Evolutionary conservation across 2,888 invertebrate species (phyloP).

Genomic region (Sclerodermus sp.): DNA sequence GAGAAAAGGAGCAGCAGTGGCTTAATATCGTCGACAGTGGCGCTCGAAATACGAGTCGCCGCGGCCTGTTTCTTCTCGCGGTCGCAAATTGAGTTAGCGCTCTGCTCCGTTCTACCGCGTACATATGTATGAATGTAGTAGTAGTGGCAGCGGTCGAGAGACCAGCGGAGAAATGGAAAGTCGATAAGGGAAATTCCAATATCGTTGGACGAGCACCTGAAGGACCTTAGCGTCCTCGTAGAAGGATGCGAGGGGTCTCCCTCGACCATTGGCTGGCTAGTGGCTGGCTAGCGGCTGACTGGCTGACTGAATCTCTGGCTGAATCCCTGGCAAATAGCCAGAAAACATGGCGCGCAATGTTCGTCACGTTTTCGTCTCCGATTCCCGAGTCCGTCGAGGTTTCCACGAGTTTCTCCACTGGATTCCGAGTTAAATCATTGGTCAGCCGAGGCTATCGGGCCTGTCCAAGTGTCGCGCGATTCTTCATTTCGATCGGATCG

Average conservation of each 20-base stretch:
- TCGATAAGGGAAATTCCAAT: conserved; percentile 7
- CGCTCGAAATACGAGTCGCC: too few relatives aligned
- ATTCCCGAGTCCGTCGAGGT: conserved; percentile 7
- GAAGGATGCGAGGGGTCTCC: background rate
- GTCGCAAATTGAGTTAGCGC: too few relatives aligned
- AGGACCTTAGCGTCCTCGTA: conserved; percentile 2
- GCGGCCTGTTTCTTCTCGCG: too few relatives aligned
- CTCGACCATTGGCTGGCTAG: too few relatives aligned
- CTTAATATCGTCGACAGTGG: too few relatives aligned
- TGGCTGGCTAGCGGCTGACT: background rate
- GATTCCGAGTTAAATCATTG: conserved; percentile 17
- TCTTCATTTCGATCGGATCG: too few relatives aligned
- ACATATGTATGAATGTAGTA: too few relatives aligned
- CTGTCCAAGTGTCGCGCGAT: background rate
- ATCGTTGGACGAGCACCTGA: conserved; percentile 2
- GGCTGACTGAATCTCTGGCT: background rate
- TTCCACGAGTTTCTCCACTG: conserved; percentile 14
- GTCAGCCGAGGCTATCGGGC: conserved; percentile 12
- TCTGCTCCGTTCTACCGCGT: too few relatives aligned
- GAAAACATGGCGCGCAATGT: conserved; percentile 24
- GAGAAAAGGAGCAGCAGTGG: too few relatives aligned
- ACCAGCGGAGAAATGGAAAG: conserved; percentile 10
- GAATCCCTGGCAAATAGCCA: conserved; percentile 25
- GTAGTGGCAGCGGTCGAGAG: too few relatives aligned
- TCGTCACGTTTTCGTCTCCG: conserved; percentile 25